Evolutionary conservation across 2,797 vertebrate species (phyloP).

Genomic region (Catamblyrhynchus diadema): DNA sequence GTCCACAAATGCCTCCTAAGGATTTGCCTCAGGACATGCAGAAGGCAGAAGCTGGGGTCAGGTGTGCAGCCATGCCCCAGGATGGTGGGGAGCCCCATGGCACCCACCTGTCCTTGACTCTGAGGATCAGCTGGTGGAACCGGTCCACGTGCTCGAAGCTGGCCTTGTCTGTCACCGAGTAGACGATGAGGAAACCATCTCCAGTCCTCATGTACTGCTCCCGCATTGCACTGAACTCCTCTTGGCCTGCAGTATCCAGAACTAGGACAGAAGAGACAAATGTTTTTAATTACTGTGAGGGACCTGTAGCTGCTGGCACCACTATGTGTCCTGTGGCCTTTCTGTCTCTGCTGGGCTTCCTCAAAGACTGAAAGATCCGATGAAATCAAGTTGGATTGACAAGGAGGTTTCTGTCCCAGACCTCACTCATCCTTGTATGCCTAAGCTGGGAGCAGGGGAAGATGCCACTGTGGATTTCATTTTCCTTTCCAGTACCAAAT

Average conservation of each 20-base stretch:
- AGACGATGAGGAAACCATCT: conserved; percentile 97
- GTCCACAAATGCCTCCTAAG: not conserved
- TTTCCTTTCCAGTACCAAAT: not conserved
- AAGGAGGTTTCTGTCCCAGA: not conserved
- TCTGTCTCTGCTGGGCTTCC: not conserved
- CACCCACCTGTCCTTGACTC: conserved; percentile 90
- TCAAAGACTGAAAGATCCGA: not conserved
- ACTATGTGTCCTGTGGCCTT: not conserved
- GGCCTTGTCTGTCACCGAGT: conserved; percentile 96
- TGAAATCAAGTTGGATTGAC: not conserved
- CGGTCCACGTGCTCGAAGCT: conserved; percentile 97
- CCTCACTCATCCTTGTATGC: not conserved
- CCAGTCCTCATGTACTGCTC: conserved; percentile 99
- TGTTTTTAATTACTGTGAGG: not conserved
- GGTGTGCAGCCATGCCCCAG: accelerated
- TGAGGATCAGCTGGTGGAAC: conserved; percentile 96
- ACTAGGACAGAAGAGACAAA: conserved; percentile 73
- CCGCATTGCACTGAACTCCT: conserved; percentile 99
- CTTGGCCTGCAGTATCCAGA: conserved; percentile 96
- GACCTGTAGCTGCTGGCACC: not conserved
- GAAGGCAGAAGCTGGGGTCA: not conserved
- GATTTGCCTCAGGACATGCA: not conserved
- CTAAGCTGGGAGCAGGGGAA: not conserved
- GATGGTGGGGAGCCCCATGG: accelerated
- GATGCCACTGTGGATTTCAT: not conserved